Conservation (phyloP, 2,888 invertebrate species). For the Tillus elongatus region DNA sequence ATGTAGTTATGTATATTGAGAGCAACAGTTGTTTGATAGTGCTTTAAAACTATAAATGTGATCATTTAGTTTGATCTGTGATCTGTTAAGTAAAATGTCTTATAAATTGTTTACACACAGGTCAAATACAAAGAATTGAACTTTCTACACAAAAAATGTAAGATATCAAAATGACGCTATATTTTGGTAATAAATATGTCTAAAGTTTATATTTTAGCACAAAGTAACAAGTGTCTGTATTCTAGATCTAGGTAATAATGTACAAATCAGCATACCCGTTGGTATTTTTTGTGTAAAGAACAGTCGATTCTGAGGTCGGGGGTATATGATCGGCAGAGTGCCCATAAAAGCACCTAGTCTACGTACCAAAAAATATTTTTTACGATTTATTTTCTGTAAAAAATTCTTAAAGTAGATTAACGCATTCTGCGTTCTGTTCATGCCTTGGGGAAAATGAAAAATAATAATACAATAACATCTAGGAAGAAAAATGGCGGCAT, state of each 20-base stretch:
- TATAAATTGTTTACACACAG: constrained; percentile 24
- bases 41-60: too few relatives aligned
- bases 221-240: constrained; percentile 30
- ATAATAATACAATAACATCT: too few relatives aligned
- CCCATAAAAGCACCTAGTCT: constrained; percentile 33
- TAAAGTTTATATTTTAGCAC: constrained; percentile 38
- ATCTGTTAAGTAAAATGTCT: constrained; percentile 22
- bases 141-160: constrained; percentile 35
- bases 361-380: constrained; percentile 33
- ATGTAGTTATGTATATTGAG: too few relatives aligned
- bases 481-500: too few relatives aligned
- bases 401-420: constrained; percentile 16
- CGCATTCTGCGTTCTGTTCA: too few relatives aligned
- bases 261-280: constrained; percentile 31
- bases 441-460: too few relatives aligned
- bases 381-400: constrained; percentile 32
- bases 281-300: constrained; percentile 29
- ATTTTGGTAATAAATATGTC: constrained; percentile 38
- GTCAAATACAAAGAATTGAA: constrained; percentile 36
- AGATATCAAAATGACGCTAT: constrained; percentile 35
- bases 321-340: constrained; percentile 28
- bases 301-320: constrained; percentile 23
- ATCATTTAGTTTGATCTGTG: constrained; percentile 28
- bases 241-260: constrained; percentile 29
- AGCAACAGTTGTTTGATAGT: too few relatives aligned